A percentile compares a stretch with the other conserved stretches of the same genome.
These are phyloP conservation scores for Tipula unca DNA, from an alignment of 2,888 invertebrate species.

Conservation along the genomic window DNA sequence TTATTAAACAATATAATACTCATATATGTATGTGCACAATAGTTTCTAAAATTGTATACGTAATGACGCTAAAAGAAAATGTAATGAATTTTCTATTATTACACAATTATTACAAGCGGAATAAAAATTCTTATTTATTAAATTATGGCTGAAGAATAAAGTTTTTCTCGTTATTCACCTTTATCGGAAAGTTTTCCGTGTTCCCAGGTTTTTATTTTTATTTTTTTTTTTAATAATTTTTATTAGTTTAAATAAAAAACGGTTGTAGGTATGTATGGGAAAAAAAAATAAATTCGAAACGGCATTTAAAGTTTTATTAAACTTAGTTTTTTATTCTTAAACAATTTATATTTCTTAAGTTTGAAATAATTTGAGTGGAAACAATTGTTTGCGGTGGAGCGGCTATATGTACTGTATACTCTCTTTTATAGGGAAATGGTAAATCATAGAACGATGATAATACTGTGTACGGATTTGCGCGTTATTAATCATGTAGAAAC, in stretches of 20 bases:
- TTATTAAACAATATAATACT: background rate
- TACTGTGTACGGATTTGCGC: background rate
- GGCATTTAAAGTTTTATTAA: background rate
- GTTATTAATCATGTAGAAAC: no score
- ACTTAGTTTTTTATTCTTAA: background rate
- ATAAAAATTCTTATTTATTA: background rate
- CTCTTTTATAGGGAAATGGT: background rate
- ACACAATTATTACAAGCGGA: background rate
- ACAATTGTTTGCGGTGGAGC: background rate
- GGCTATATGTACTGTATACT: background rate
- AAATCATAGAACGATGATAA: background rate
- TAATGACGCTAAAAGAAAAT: background rate
- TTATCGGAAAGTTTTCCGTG: background rate
- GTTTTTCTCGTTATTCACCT: background rate
- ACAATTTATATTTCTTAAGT: background rate
- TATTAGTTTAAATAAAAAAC: background rate
- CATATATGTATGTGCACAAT: background rate
- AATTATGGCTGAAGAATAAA: background rate
- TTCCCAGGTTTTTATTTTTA: background rate
- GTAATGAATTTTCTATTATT: background rate
- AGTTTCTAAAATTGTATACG: background rate
- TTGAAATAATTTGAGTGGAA: background rate
- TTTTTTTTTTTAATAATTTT: background rate
- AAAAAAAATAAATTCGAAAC: background rate
- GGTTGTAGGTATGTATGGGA: background rate